These are phyloP conservation scores for Medauroidea extradentata DNA, from an alignment of 1,140 invertebrate genomes.

Conservation along the genomic window DNA sequence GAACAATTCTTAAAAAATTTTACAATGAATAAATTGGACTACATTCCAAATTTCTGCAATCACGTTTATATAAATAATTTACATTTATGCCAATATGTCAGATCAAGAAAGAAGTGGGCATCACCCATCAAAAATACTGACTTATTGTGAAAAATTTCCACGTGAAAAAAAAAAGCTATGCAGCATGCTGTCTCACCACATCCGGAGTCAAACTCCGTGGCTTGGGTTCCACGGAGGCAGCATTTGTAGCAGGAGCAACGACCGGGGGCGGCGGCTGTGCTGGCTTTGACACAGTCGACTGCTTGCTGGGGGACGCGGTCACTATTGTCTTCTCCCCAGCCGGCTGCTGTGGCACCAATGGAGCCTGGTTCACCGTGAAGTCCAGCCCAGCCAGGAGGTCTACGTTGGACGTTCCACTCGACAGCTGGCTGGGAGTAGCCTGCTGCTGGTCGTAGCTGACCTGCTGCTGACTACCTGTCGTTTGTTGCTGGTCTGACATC, in stretches of 20 bases:
- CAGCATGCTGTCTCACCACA: no score
- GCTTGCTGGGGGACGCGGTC: no score
- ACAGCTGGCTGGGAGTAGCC: conserved; percentile 9
- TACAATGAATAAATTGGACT: no score
- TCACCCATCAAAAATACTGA: no score
- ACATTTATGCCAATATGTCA: no score
- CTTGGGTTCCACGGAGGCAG: neutral
- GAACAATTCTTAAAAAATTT: no score
- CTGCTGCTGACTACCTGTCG: conserved; percentile 20
- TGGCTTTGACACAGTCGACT: no score
- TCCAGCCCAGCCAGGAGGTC: conserved; percentile 75
- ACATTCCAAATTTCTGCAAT: no score
- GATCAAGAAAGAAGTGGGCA: no score
- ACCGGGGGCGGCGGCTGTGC: neutral
- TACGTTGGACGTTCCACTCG: conserved; percentile 55
- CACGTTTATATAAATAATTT: no score
- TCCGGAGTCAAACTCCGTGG: neutral
- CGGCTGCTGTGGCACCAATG: conserved; percentile 55
- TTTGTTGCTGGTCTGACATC: conserved; percentile 22
- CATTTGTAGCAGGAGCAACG: neutral
- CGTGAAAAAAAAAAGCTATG: no score
- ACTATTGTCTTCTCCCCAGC: neutral
- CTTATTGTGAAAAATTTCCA: no score
- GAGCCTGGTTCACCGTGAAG: conserved; percentile 63
- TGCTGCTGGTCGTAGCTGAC: neutral